Evolutionary conservation across 2,113 vertebrate species (phyloP), one percentile per base, ranked within the genome.

Genomic region (Panurus biarmicus): DNA sequence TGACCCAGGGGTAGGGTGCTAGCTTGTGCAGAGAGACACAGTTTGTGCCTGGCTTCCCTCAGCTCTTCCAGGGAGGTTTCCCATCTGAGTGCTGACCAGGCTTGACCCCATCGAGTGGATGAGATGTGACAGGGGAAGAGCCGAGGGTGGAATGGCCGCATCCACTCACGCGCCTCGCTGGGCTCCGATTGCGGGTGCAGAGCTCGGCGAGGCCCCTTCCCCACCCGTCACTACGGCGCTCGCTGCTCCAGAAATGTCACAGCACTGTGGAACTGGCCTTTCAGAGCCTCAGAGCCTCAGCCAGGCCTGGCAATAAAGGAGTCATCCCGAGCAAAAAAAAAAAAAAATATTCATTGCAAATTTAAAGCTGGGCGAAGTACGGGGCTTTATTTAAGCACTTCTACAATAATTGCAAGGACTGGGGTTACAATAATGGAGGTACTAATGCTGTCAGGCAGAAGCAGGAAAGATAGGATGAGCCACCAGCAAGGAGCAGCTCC

Each of bases 391-490:
- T 93, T 94, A 77, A 92, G 75, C 71, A 54, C 75, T 86, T 90
- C 80, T 56, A 54, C 60, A 92, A 29, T 80, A 93, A 95, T 42
- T 66, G 64, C 72, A 23, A 62, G 42, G 67, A 53, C 47, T 26
- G 36, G 31, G 47, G 75, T 71, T 85, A 77, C 72, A 83, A 40
- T 26, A 93, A 73, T 2, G 51, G n/a, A 74, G 61, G 60, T 40
- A 67, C 54, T 86, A 90, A 61, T 8, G 60, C 79, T 95, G 81
- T 65, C 85, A 93, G 78, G 56, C 42, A 92, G 64, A 57, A 93
- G 69, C 22, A 61, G 35, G 65, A 93, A 64, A 94, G 87, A 85
- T 61, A 80, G 56, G 23, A 67, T 28, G 76, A 86, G 53, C 67
- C 51, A 85, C 56, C 40, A 93, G 67, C 36, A 79, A 91, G 65